Percentiles rank a stretch among this genome's conserved stretches.
These are phyloP conservation scores for Strongylocentrotus purpuratus DNA, from an alignment of 35 echinoderm and acorn worm genomes.

Conservation along the genomic window DNA sequence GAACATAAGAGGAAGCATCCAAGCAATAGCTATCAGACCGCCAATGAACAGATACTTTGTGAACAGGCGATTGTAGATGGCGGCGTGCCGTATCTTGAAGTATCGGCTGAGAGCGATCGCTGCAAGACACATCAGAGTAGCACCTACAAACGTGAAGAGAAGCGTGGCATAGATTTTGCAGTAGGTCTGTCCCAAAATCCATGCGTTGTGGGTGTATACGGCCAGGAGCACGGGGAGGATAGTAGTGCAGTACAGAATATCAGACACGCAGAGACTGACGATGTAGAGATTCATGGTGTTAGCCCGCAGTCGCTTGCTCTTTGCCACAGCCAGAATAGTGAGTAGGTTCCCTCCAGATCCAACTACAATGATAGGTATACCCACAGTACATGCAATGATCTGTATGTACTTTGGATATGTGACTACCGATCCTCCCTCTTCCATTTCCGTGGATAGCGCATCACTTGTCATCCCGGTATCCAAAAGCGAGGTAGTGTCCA, in stretches of 20 bases:
- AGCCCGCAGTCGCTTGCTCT: conserved; percentile 38
- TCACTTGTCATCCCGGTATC: neutral
- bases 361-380: conserved; percentile 49
- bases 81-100: conserved; percentile 55
- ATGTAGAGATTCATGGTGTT: conserved; percentile 52
- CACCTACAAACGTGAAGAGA: conserved; percentile 56
- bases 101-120: conserved; percentile 53
- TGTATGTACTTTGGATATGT: neutral
- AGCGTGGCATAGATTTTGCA: conserved; percentile 55
- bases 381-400: conserved; percentile 41
- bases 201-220: conserved; percentile 49
- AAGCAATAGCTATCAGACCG: conserved; percentile 15
- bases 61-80: conserved; percentile 42
- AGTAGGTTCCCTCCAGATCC: conserved; percentile 52
- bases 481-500: neutral
- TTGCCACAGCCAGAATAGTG: conserved; percentile 48
- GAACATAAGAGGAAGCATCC: conserved; percentile 54
- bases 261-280: conserved; percentile 53
- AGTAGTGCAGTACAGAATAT: conserved; percentile 51
- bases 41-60: conserved; percentile 31
- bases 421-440: neutral
- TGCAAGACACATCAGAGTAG: conserved; percentile 56
- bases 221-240: conserved; percentile 52
- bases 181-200: conserved; percentile 44
- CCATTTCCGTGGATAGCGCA: neutral